Conservation (phyloP, 2,113 vertebrate species). For the Scomber scombrus region DNA sequence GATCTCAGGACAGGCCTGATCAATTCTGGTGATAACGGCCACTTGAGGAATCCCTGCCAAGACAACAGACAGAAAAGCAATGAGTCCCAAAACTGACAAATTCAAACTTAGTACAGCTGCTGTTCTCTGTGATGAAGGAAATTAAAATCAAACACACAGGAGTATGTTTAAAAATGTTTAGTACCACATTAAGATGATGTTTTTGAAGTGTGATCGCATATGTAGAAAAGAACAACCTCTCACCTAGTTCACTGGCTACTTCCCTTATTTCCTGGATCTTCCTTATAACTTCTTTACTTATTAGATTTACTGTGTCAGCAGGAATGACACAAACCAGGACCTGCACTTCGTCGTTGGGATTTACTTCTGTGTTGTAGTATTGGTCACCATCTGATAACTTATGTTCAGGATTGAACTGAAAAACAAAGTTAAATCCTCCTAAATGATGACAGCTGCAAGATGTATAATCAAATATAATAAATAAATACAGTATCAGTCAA, state of each 20-base stretch:
- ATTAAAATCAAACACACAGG: too few species aligned
- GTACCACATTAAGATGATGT: too few species aligned
- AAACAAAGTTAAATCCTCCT: not conserved
- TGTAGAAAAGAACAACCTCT: not conserved
- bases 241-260: not conserved
- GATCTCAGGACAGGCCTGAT: not conserved
- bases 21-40: slow-evolving; percentile 41
- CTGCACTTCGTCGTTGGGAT: slow-evolving; percentile 6
- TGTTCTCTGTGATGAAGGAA: too few species aligned
- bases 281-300: accelerated
- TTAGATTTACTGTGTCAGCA: accelerated
- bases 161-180: too few species aligned
- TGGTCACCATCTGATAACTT: accelerated
- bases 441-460: too few species aligned
- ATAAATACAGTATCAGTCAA: too few species aligned
- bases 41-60: slow-evolving; percentile 36
- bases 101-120: too few species aligned
- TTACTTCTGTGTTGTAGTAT: not conserved
- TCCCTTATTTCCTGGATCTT: not conserved
- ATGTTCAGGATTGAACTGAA: slow-evolving; percentile 27
- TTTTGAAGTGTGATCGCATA: too few species aligned
- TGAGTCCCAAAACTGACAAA: not conserved
- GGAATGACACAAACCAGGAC: slow-evolving; percentile 19
- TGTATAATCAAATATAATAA: too few species aligned
- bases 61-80: not conserved